A percentile compares a stretch with the other conserved stretches of the same genome.
phyloP scores from a whole-genome alignment of 2,888 invertebrate genomes.

The Drosophila sordidapex region DNA sequence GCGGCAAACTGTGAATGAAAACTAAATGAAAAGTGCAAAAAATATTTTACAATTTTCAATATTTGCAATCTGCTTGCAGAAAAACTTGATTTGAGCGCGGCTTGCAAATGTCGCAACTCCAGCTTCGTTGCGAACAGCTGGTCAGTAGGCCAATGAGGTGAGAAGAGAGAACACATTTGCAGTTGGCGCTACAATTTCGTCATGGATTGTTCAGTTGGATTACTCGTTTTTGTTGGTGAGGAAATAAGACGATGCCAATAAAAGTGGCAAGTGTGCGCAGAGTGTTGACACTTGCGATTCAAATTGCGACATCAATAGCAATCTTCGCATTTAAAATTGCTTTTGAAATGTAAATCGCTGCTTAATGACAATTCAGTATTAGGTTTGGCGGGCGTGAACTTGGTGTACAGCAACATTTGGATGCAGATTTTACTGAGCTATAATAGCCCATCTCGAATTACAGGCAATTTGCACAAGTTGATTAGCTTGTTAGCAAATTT shows the following conservation, averaged over 20 bases:
- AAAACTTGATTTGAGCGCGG: slow-evolving; percentile 74
- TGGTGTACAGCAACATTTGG: slow-evolving; percentile 5
- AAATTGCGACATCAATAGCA: slow-evolving; percentile 48
- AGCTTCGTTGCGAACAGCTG: slow-evolving; percentile 29
- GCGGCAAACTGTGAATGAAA: slow-evolving; percentile 56
- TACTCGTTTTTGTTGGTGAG: slow-evolving; percentile 34
- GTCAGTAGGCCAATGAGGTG: slow-evolving; percentile 49
- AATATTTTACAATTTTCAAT: slow-evolving; percentile 59
- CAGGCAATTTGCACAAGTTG: neutral
- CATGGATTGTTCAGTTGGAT: slow-evolving; percentile 51
- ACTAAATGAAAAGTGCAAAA: slow-evolving; percentile 52
- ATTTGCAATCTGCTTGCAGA: slow-evolving; percentile 31
- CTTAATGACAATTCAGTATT: neutral
- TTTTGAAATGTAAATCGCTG: slow-evolving; percentile 17
- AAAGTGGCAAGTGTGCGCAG: slow-evolving; percentile 44
- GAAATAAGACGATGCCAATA: slow-evolving; percentile 55
- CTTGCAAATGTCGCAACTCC: slow-evolving; percentile 58
- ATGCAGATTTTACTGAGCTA: neutral
- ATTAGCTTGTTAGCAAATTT: neutral
- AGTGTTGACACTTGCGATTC: slow-evolving; percentile 61
- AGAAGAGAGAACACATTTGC: slow-evolving; percentile 67
- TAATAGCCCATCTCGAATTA: neutral
- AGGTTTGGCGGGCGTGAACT: slow-evolving; percentile 37
- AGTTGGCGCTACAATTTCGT: slow-evolving; percentile 51
- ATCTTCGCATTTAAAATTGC: slow-evolving; percentile 31